A percentile compares a stretch with the other conserved stretches of the same genome.
These are phyloP conservation scores for Lithophane ornitopus DNA, from an alignment of 2,888 invertebrate genomes.

Conservation along the genomic window DNA sequence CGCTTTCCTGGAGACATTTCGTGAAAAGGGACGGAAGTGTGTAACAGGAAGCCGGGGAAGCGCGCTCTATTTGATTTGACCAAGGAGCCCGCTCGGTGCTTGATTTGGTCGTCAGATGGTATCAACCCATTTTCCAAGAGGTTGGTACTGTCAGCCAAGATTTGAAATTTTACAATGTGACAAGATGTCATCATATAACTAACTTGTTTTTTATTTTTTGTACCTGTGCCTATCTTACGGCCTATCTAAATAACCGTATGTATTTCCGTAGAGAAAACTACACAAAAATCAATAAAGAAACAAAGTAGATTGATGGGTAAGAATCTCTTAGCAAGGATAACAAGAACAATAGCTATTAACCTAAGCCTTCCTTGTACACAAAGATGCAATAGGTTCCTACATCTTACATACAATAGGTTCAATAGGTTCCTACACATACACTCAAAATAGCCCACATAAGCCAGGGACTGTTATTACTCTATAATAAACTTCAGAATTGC, in stretches of 20 bases:
- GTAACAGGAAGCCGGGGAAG: no score
- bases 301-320: neutral
- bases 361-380: neutral
- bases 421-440: neutral
- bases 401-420: no score
- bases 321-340: neutral
- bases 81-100: no score
- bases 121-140: no score
- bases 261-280: neutral
- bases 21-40: no score
- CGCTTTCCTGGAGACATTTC: no score
- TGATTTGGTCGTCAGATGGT: no score
- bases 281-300: neutral
- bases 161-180: no score
- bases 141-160: no score
- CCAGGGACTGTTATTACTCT: constrained; percentile 45
- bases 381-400: neutral
- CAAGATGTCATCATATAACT: no score
- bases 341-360: constrained; percentile 11
- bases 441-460: constrained; percentile 51
- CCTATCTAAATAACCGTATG: neutral
- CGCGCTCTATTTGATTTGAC: no score
- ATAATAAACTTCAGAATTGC: constrained; percentile 61
- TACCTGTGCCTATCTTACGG: neutral
- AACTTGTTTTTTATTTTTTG: no score